phyloP scores from a whole-genome alignment of 2,888 invertebrate species.

The Euproctis similis region DNA sequence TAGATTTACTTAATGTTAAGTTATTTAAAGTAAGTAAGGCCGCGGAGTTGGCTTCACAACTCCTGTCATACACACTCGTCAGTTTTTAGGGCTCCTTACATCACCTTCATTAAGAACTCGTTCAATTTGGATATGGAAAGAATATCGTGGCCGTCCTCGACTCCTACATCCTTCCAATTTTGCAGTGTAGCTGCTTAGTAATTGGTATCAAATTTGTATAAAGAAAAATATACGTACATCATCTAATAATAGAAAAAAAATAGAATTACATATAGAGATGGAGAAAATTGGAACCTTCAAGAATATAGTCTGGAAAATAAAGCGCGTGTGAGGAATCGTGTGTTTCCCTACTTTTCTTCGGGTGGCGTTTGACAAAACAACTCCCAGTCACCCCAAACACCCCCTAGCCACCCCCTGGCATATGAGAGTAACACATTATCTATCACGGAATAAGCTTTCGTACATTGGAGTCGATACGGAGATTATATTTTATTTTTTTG shows the following conservation, averaged over 20 bases:
- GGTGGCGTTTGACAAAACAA: conserved; percentile 68
- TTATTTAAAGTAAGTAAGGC: too few relatives aligned
- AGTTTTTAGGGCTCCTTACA: too few relatives aligned
- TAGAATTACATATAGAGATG: conserved; percentile 19
- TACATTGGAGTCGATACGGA: conserved; percentile 32
- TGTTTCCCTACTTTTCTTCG: conserved; percentile 39
- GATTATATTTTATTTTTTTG: conserved; percentile 3
- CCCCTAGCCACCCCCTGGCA: conserved; percentile 41
- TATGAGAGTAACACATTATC: conserved; percentile 70
- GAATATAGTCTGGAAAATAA: conserved; percentile 27
- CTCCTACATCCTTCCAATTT: too few relatives aligned
- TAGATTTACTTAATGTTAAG: too few relatives aligned
- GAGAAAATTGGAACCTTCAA: conserved; percentile 23
- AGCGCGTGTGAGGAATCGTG: conserved; percentile 32
- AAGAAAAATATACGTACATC: conserved; percentile 22
- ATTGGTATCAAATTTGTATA: conserved; percentile 23
- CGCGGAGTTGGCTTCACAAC: too few relatives aligned
- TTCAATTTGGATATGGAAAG: too few relatives aligned
- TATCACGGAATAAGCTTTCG: conserved; percentile 49
- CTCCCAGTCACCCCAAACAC: conserved; percentile 48
- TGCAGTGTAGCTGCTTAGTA: too few relatives aligned
- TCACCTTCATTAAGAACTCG: too few relatives aligned
- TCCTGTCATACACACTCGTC: too few relatives aligned
- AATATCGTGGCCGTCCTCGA: too few relatives aligned
- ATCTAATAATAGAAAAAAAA: conserved; percentile 24